Percentiles rank a stretch among this genome's conserved stretches.
These are phyloP conservation scores for Palaemon carinicauda DNA, from an alignment of 1,140 invertebrate species.

Conservation along the genomic window DNA sequence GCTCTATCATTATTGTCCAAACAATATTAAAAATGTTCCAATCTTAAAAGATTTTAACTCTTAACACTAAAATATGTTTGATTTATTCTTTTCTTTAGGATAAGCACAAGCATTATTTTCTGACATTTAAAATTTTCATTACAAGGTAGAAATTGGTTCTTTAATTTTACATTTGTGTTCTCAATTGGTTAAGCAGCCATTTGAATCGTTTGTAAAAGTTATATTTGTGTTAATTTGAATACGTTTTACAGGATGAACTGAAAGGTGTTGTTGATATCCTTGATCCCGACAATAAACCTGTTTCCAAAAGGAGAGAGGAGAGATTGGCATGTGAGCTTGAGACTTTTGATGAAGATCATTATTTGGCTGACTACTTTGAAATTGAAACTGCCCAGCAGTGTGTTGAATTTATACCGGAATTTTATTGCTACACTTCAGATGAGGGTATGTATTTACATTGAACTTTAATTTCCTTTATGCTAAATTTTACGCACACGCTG, in stretches of 20 bases:
- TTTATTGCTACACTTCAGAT: slow-evolving; percentile 32
- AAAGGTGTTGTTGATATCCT: slow-evolving; percentile 30
- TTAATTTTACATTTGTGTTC: no score
- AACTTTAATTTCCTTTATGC: neutral
- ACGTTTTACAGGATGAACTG: slow-evolving; percentile 14
- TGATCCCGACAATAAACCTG: slow-evolving; percentile 41
- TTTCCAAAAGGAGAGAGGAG: slow-evolving; percentile 13
- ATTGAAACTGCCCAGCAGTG: slow-evolving; percentile 23
- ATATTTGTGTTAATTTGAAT: neutral
- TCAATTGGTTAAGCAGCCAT: neutral
- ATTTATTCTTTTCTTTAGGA: no score
- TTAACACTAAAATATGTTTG: no score
- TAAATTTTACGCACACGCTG: no score
- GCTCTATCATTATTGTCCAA: no score
- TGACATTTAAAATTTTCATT: neutral
- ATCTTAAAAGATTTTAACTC: no score
- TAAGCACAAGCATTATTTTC: neutral
- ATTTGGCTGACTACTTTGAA: slow-evolving; percentile 44
- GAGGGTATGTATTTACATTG: slow-evolving; percentile 1
- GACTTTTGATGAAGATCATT: slow-evolving; percentile 42
- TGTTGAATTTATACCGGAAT: slow-evolving; percentile 43
- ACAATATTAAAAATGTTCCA: no score
- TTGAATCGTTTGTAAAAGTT: neutral
- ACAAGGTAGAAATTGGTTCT: no score
- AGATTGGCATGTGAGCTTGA: slow-evolving; percentile 5